These are phyloP conservation scores for Podarcis lilfordi DNA, from an alignment of 2,797 vertebrate genomes.

Conservation along the genomic window DNA sequence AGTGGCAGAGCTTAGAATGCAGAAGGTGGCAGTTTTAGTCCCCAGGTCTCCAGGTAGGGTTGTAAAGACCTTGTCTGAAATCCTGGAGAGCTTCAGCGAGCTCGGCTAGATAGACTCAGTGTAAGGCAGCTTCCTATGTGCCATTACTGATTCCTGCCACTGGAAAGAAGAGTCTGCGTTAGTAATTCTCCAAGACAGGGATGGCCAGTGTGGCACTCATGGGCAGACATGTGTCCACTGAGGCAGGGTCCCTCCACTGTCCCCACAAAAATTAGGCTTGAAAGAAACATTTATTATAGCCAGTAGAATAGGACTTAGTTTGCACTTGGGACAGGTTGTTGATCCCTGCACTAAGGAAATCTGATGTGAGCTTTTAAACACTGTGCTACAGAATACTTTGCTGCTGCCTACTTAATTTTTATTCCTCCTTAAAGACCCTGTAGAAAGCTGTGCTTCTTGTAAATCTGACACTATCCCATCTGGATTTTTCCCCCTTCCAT, in stretches of 20 bases:
- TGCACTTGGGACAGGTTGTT: too few relatives aligned
- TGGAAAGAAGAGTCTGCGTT: not conserved
- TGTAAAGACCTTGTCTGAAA: too few relatives aligned
- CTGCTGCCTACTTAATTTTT: accelerated
- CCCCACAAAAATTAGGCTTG: too few relatives aligned
- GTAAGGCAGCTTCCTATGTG: not conserved
- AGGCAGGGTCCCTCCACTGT: too few relatives aligned
- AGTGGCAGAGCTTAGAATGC: too few relatives aligned
- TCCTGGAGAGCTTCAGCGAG: too few relatives aligned
- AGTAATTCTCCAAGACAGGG: not conserved
- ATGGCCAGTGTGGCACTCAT: too few relatives aligned
- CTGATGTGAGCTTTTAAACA: not conserved
- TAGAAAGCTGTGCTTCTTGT: not conserved
- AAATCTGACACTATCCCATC: not conserved
- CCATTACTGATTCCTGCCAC: not conserved
- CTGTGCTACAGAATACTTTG: not conserved
- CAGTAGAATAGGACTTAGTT: too few relatives aligned
- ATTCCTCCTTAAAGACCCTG: not conserved
- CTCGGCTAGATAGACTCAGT: not conserved
- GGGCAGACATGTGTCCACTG: too few relatives aligned
- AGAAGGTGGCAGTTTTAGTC: too few relatives aligned
- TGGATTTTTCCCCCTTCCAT: not conserved
- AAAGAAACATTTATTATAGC: too few relatives aligned
- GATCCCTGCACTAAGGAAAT: not conserved
- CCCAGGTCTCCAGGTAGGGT: too few relatives aligned